Percentiles rank a stretch among this genome's conserved stretches.
These are phyloP conservation scores for Poecilia picta DNA, from an alignment of 2,797 vertebrate genomes.

Conservation along the genomic window DNA sequence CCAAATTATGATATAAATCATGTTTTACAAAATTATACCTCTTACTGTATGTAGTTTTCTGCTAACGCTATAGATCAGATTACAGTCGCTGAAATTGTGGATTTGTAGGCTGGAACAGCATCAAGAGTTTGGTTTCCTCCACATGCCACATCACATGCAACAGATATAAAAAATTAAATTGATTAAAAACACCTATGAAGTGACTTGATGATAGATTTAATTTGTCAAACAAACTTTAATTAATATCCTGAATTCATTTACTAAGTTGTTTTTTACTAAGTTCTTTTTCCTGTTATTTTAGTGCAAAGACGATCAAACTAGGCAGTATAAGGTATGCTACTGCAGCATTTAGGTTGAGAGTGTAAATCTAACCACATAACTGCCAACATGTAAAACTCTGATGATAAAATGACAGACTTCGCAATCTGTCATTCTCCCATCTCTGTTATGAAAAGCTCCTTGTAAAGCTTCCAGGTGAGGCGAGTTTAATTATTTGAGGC, in stretches of 20 bases:
- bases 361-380: conserved; percentile 35
- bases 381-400: conserved; percentile 23
- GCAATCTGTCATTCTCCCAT: conserved; percentile 11
- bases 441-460: conserved; percentile 22
- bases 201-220: conserved; percentile 21
- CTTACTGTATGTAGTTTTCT: not conserved
- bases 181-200: conserved; percentile 13
- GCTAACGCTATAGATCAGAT: not conserved
- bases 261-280: conserved; percentile 57
- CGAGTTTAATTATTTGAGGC: conserved; percentile 68
- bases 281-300: conserved; percentile 41
- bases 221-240: conserved; percentile 23
- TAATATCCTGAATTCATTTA: conserved; percentile 50
- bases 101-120: conserved; percentile 29
- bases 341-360: conserved; percentile 40
- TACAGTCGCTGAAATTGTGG: not conserved
- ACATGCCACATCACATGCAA: conserved; percentile 49
- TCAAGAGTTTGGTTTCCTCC: conserved; percentile 49
- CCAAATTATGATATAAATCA: conserved; percentile 5
- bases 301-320: conserved; percentile 49
- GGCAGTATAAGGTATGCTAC: conserved; percentile 37
- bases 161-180: conserved; percentile 6
- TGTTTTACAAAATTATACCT: not conserved
- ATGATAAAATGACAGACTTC: conserved; percentile 26
- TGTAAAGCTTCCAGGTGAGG: conserved; percentile 54